Evolutionary conservation across 2,113 vertebrate species (phyloP).

Genomic region (Cathartes aura): DNA sequence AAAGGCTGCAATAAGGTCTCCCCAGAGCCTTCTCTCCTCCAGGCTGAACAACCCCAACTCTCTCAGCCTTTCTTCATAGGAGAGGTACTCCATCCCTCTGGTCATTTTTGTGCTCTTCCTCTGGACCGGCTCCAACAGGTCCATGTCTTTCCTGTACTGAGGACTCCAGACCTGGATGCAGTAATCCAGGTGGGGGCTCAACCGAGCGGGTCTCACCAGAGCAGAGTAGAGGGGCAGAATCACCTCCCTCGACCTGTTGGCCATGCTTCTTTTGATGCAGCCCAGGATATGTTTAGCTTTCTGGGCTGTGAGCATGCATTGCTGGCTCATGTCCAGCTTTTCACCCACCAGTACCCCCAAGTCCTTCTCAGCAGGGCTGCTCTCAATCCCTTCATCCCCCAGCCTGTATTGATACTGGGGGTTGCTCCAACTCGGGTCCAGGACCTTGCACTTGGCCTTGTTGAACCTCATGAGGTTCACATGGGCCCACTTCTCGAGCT

Average conservation of each 20-base stretch:
- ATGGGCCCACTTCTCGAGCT: accelerated
- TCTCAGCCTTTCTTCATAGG: neutral
- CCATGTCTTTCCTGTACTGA: neutral
- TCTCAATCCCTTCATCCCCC: too few relatives aligned
- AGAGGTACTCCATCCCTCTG: neutral
- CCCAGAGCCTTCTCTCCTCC: neutral
- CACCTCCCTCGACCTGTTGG: neutral
- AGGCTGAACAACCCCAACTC: neutral
- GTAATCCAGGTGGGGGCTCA: too few relatives aligned
- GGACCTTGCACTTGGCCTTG: too few relatives aligned
- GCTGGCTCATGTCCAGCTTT: neutral
- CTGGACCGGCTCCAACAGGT: accelerated
- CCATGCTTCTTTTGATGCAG: neutral
- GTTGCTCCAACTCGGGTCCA: too few relatives aligned
- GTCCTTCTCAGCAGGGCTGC: too few relatives aligned
- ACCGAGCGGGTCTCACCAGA: neutral
- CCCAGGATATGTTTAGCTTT: neutral
- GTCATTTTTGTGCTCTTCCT: neutral
- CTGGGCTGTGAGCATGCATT: accelerated
- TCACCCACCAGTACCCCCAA: too few relatives aligned
- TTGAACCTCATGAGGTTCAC: too few relatives aligned
- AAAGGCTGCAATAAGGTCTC: neutral
- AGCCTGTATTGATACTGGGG: too few relatives aligned
- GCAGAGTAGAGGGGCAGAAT: neutral
- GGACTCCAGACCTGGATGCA: neutral